Conservation (phyloP, 2,113 vertebrate species). For the Protomyctophum bolini region DNA sequence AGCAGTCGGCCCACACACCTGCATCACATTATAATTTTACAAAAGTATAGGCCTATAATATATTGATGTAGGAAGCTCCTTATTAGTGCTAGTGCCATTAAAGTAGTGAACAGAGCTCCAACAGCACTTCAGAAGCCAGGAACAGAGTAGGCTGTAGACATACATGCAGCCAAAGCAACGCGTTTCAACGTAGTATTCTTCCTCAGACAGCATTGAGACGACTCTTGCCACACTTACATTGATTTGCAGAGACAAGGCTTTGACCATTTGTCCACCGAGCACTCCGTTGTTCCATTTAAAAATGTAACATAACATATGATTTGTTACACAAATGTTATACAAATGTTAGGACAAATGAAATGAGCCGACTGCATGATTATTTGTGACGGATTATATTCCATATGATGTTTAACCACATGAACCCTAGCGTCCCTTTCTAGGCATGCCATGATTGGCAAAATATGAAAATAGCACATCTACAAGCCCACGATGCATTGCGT, state of each 20-base stretch:
- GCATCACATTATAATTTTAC: neutral
- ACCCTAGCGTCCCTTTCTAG: too few species aligned
- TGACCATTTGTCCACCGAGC: constrained; percentile 43
- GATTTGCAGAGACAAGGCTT: constrained; percentile 50
- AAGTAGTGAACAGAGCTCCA: too few species aligned
- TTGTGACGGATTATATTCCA: neutral
- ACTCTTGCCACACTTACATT: constrained; percentile 55
- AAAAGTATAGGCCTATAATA: too few species aligned
- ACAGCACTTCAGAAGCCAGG: too few species aligned
- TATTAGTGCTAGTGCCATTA: too few species aligned
- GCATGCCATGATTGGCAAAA: too few species aligned
- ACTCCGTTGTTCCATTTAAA: constrained; percentile 53
- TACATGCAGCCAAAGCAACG: neutral
- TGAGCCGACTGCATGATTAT: neutral
- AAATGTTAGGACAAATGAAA: neutral
- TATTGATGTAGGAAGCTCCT: too few species aligned
- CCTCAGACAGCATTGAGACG: too few species aligned
- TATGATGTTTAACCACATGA: neutral
- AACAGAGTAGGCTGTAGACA: too few species aligned
- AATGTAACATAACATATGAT: constrained; percentile 41
- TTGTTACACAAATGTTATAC: constrained; percentile 23
- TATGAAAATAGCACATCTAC: too few species aligned
- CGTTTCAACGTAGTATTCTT: constrained; percentile 15
- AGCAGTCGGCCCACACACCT: constrained; percentile 26
- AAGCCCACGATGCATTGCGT: too few species aligned